phyloP scores from a whole-genome alignment of 2,797 vertebrate species.

The Oreochromis mossambicus region DNA sequence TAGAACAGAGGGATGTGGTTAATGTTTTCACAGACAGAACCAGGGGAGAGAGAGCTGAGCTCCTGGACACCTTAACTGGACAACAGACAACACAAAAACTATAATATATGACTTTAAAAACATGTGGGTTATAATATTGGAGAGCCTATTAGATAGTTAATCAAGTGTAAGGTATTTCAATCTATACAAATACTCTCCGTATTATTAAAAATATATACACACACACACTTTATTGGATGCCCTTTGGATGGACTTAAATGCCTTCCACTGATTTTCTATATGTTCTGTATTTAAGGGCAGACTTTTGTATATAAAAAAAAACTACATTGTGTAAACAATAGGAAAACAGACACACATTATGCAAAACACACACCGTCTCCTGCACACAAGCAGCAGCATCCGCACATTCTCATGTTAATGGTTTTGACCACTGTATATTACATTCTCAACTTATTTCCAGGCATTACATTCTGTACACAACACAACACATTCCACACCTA shows the following conservation, averaged over 20 bases:
- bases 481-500: constrained; percentile 40
- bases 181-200: background rate
- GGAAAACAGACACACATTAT: background rate
- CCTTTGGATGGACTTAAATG: background rate
- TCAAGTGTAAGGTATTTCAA: background rate
- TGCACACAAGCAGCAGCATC: constrained; percentile 2
- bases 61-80: constrained; percentile 73
- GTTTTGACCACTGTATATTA: background rate
- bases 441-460: background rate
- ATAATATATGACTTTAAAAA: background rate
- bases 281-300: constrained; percentile 6
- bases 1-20: constrained; percentile 93
- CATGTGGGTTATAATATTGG: background rate
- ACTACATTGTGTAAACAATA: constrained; percentile 2
- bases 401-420: background rate
- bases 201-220: background rate
- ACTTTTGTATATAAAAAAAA: background rate
- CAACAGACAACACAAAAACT: constrained; percentile 40
- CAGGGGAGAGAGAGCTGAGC: constrained; percentile 76
- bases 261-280: background rate
- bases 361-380: background rate
- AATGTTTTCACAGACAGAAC: constrained; percentile 80
- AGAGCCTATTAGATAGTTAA: background rate
- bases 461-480: constrained; percentile 4
- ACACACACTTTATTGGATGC: background rate